Evolutionary conservation across 1,140 invertebrate genomes (phyloP).

Genomic region (Trachymyrmex septentrionalis): DNA sequence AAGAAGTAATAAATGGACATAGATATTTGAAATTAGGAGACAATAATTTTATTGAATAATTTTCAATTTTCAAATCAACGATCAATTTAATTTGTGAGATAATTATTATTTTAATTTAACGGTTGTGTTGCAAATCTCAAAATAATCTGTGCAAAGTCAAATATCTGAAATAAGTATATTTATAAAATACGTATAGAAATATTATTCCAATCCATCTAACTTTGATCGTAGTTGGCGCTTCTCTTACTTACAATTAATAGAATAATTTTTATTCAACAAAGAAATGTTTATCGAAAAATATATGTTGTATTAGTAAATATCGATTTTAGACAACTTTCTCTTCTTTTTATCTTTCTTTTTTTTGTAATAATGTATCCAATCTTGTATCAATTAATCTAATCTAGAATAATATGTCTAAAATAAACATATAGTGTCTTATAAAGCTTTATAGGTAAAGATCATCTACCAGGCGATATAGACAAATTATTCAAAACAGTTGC

Average conservation of each 20-base stretch:
- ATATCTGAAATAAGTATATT: no score
- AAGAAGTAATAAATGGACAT: background rate
- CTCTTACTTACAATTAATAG: no score
- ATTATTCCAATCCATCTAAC: no score
- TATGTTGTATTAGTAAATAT: background rate
- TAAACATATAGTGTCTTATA: background rate
- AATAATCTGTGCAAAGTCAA: no score
- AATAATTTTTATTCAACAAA: conserved; percentile 4
- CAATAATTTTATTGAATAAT: background rate
- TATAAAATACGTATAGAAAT: no score
- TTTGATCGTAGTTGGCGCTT: no score
- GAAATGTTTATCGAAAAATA: background rate
- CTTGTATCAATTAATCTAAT: background rate
- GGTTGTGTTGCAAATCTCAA: no score
- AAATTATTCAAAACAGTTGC: no score
- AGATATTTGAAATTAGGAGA: background rate
- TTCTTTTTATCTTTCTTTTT: background rate
- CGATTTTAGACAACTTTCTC: background rate
- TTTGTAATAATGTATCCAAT: background rate
- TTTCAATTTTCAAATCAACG: no score
- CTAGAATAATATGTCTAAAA: background rate
- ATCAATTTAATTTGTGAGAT: no score
- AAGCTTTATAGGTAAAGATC: background rate
- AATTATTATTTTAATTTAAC: no score
- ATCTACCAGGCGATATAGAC: no score